These are phyloP conservation scores for Poecilia velifera DNA, from an alignment of 2,797 vertebrate genomes.

Conservation along the genomic window DNA sequence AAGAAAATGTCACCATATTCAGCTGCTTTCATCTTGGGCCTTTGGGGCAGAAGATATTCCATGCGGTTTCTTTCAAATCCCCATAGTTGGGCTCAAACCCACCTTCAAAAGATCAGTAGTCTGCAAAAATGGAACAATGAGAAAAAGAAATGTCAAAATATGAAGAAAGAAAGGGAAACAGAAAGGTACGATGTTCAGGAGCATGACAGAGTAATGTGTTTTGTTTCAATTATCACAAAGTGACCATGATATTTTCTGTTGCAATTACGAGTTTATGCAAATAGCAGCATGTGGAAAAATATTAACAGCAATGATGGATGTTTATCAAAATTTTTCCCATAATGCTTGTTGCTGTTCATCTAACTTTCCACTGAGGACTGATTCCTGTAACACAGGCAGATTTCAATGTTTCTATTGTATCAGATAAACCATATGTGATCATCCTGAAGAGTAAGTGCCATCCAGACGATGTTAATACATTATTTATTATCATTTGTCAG, in stretches of 20 bases:
- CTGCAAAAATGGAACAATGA: background rate
- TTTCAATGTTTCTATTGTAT: slow-evolving; percentile 21
- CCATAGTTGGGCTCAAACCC: background rate
- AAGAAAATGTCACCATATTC: slow-evolving; percentile 3
- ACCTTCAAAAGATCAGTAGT: background rate
- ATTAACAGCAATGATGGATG: background rate
- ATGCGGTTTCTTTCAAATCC: background rate
- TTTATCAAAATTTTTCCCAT: background rate
- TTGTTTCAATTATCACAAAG: background rate
- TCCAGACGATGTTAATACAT: background rate
- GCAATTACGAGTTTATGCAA: background rate
- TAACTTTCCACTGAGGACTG: slow-evolving; percentile 17
- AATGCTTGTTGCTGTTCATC: slow-evolving; percentile 8
- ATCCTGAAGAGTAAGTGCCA: slow-evolving; percentile 21
- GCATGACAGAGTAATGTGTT: background rate
- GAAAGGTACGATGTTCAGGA: background rate
- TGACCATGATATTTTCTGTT: background rate
- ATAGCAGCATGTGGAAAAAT: background rate
- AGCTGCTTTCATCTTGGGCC: slow-evolving; percentile 18
- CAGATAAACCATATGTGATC: slow-evolving; percentile 16
- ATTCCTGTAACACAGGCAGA: slow-evolving; percentile 8
- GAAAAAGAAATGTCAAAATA: background rate
- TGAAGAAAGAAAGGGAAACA: background rate
- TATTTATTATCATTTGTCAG: background rate
- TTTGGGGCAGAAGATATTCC: slow-evolving; percentile 6